These are phyloP conservation scores for Drosophila willistoni DNA, from an alignment of 1,140 invertebrate genomes.

Conservation along the genomic window DNA sequence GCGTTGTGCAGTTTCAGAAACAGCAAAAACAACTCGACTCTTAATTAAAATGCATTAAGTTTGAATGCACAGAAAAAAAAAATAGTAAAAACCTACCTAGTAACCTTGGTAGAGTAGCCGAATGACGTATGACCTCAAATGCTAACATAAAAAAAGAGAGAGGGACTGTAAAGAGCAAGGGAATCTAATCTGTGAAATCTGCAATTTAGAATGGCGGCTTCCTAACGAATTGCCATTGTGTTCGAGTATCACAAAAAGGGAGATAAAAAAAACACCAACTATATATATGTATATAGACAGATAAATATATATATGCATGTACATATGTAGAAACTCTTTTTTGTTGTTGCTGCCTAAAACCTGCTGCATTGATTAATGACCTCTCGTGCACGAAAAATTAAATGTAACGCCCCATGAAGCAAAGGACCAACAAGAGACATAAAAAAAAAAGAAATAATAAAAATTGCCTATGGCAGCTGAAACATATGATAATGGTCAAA, in stretches of 20 bases:
- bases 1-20: conserved; percentile 31
- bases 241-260: background rate
- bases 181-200: conserved; percentile 40
- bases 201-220: conserved; percentile 27
- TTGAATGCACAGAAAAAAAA: conserved; percentile 16
- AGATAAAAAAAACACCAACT: conserved; percentile 5
- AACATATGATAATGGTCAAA: conserved; percentile 56
- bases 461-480: conserved; percentile 35
- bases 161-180: background rate
- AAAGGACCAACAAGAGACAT: conserved; percentile 19
- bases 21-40: conserved; percentile 30
- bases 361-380: conserved; percentile 49
- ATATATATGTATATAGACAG: no score
- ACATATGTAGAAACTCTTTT: conserved; percentile 16
- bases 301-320: background rate
- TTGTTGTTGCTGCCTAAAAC: background rate
- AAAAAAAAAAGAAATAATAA: conserved; percentile 27
- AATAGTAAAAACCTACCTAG: background rate
- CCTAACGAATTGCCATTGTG: conserved; percentile 41
- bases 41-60: conserved; percentile 67
- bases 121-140: conserved; percentile 50
- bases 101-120: background rate
- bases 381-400: conserved; percentile 36
- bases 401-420: conserved; percentile 47
- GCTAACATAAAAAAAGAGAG: conserved; percentile 40